phyloP scores from a whole-genome alignment of 2,888 invertebrate species.

The Piscicola geometra region DNA sequence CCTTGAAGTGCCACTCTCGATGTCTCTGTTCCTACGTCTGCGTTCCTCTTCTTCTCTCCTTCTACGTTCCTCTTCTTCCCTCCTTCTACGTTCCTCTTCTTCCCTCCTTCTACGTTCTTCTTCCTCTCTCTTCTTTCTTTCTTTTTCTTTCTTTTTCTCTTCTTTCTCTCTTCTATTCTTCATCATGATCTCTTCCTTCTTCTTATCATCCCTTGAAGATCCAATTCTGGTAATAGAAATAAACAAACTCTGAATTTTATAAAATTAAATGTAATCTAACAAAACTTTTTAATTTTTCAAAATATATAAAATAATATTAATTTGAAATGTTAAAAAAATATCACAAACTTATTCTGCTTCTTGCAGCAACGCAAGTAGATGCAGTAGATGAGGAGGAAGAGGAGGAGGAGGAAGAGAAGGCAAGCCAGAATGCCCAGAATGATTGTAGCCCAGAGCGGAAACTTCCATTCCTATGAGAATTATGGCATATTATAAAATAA shows the following conservation, averaged over 20 bases:
- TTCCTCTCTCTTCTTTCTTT: slow-evolving; percentile 9
- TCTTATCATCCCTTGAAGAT: not conserved
- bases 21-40: not conserved
- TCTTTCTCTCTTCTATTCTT: slow-evolving; percentile 2
- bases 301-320: not conserved
- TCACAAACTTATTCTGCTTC: not conserved
- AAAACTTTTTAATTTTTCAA: not conserved
- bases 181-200: slow-evolving; percentile 14
- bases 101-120: not conserved
- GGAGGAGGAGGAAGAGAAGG: slow-evolving; percentile 31
- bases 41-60: not conserved
- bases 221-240: not conserved
- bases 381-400: slow-evolving; percentile 25
- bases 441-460: slow-evolving; percentile 30
- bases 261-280: no score
- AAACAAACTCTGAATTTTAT: not conserved
- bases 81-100: not conserved
- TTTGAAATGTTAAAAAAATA: not conserved
- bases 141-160: not conserved
- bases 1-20: not conserved
- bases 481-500: no score
- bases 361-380: slow-evolving; percentile 26
- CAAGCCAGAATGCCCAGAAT: slow-evolving; percentile 34
- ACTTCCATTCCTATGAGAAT: not conserved
- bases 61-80: not conserved